Conservation (phyloP, 1,140 invertebrate species). For the Triops cancriformis region DNA sequence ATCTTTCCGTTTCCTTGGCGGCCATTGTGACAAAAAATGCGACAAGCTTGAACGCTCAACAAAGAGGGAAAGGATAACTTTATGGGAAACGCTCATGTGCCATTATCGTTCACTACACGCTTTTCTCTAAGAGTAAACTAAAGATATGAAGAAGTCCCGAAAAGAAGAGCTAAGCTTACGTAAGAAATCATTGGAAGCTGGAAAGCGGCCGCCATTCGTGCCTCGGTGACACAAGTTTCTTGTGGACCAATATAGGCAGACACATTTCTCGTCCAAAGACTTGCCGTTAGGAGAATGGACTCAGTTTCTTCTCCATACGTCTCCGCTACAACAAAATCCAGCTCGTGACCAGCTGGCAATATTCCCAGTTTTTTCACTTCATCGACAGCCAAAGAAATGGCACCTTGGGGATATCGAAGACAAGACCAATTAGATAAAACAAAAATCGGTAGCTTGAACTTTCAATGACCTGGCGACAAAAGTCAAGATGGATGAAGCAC, state of each 20-base stretch:
- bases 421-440: background rate
- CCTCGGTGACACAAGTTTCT: constrained; percentile 90
- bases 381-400: constrained; percentile 64
- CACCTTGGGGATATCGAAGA: constrained; percentile 41
- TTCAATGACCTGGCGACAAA: background rate
- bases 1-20: background rate
- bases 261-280: constrained; percentile 75
- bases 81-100: background rate
- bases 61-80: background rate
- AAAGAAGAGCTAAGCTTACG: constrained; percentile 42
- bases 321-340: constrained; percentile 78
- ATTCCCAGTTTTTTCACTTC: constrained; percentile 36
- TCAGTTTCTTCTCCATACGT: constrained; percentile 81
- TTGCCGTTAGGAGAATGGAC: constrained; percentile 75
- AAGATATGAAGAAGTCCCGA: background rate
- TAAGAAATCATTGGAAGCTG: constrained; percentile 69
- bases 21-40: background rate
- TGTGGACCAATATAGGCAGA: constrained; percentile 89
- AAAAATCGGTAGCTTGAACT: too few species aligned
- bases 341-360: constrained; percentile 48
- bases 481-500: background rate
- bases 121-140: background rate
- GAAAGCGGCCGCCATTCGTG: constrained; percentile 86
- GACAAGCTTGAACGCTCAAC: background rate
- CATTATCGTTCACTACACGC: background rate